These are phyloP conservation scores for Drosophila takahashii DNA, from an alignment of 1,140 invertebrate genomes.

Conservation along the genomic window DNA sequence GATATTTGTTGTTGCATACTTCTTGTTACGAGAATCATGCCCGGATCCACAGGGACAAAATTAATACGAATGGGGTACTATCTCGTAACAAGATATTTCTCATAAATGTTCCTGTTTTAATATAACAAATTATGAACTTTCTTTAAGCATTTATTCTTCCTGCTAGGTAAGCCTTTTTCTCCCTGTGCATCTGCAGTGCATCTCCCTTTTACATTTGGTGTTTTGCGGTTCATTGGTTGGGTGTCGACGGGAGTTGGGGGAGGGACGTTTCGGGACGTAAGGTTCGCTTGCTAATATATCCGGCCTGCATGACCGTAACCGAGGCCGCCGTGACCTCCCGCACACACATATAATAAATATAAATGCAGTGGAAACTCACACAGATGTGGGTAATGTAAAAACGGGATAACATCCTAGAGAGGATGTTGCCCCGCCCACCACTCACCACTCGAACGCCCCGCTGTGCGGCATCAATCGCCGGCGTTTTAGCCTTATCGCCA, in stretches of 20 bases:
- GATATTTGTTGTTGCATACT: no score
- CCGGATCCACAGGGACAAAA: no score
- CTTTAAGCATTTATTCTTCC: no score
- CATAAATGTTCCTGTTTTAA: no score
- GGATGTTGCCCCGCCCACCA: conserved; percentile 11
- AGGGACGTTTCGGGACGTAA: conserved; percentile 15
- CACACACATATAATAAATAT: conserved; percentile 69
- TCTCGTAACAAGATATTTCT: no score
- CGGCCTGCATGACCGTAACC: conserved; percentile 68
- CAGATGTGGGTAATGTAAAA: conserved; percentile 77
- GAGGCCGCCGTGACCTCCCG: conserved; percentile 44
- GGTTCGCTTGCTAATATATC: conserved; percentile 75
- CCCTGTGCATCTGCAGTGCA: conserved; percentile 22
- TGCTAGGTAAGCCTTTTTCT: neutral
- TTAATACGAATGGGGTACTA: no score
- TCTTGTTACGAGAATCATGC: no score
- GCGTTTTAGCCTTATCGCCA: conserved; percentile 76
- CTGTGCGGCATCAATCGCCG: conserved; percentile 65
- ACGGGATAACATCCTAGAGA: conserved; percentile 49
- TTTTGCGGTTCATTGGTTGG: conserved; percentile 70
- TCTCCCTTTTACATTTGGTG: conserved; percentile 46
- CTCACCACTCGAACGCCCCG: conserved; percentile 22
- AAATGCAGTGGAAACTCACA: conserved; percentile 77
- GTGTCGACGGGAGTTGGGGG: conserved; percentile 16
- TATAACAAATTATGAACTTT: no score